These are phyloP conservation scores for Lordiphosa mommai DNA, from an alignment of 1,140 invertebrate species.

Conservation along the genomic window DNA sequence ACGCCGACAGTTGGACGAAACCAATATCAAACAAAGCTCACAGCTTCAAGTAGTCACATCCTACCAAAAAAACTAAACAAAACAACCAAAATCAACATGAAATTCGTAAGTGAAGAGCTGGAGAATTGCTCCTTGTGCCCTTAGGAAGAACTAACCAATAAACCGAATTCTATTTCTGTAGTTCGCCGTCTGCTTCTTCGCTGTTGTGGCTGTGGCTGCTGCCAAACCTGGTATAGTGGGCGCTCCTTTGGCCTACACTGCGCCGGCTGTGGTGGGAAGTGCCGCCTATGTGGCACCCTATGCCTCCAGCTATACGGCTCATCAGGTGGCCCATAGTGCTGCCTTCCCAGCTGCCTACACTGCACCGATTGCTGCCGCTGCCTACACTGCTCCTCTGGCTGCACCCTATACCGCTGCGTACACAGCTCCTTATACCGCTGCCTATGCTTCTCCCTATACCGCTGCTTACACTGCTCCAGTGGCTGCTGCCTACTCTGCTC, in stretches of 20 bases:
- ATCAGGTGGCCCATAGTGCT: constrained; percentile 46
- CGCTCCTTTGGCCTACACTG: constrained; percentile 78
- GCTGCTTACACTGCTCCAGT: constrained; percentile 17
- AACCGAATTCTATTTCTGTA: constrained; percentile 3
- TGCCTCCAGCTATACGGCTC: constrained; percentile 58
- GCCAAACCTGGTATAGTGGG: constrained; percentile 61
- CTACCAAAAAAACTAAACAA: constrained; percentile 20
- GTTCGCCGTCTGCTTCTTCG: constrained; percentile 71
- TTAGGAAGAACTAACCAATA: not conserved
- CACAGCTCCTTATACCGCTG: constrained; percentile 44
- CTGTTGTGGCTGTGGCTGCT: constrained; percentile 59
- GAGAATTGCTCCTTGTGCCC: not conserved
- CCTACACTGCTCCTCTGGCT: constrained; percentile 67
- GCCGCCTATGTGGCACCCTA: constrained; percentile 81
- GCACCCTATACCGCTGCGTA: constrained; percentile 34
- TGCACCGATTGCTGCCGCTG: constrained; percentile 30
- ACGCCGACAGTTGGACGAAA: constrained; percentile 9
- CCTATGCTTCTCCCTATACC: constrained; percentile 62
- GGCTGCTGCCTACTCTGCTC: constrained; percentile 33
- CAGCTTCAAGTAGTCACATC: constrained; percentile 53
- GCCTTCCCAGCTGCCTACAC: constrained; percentile 63
- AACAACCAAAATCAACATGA: constrained; percentile 57
- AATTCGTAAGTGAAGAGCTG: constrained; percentile 62
- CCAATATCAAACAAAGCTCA: constrained; percentile 55
- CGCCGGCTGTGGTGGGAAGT: constrained; percentile 68